Evolutionary conservation across 1,140 invertebrate species (phyloP).

Genomic region (Calosoma granatense): DNA sequence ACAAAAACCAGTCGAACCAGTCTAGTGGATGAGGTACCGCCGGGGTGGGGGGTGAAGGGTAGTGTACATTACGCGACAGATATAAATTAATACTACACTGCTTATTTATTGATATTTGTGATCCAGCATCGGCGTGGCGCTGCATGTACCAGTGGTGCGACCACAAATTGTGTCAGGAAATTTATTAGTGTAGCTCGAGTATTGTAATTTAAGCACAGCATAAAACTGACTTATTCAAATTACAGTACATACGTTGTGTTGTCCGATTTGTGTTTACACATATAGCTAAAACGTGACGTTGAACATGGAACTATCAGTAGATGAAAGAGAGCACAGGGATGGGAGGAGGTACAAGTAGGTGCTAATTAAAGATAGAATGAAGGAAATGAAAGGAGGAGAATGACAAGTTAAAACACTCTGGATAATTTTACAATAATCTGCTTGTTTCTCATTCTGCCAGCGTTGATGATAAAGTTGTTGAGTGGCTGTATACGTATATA

Average conservation of each 20-base stretch:
- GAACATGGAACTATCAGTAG: neutral
- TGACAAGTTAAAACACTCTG: neutral
- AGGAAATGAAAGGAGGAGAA: neutral
- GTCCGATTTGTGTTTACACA: too few species aligned
- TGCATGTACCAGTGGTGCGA: neutral
- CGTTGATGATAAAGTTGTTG: neutral
- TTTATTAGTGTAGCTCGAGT: neutral
- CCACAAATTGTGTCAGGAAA: neutral
- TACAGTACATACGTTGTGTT: neutral
- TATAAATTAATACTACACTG: neutral
- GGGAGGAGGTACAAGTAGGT: too few species aligned
- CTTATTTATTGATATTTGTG: neutral
- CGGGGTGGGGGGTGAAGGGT: neutral
- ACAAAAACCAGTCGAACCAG: too few species aligned
- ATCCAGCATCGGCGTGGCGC: neutral
- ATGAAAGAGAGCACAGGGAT: neutral
- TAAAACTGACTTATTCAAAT: neutral
- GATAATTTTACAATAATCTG: neutral
- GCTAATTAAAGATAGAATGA: neutral
- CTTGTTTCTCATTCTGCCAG: too few species aligned
- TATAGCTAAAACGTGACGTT: too few species aligned
- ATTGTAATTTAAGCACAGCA: neutral
- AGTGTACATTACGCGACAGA: neutral
- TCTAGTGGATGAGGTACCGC: too few species aligned
- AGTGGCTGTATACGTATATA: too few species aligned